A percentile compares a stretch with the other conserved stretches of the same genome.
Evolutionary conservation across 2,113 vertebrate genomes (phyloP).

Genomic region (Potamarius usumacintae): DNA sequence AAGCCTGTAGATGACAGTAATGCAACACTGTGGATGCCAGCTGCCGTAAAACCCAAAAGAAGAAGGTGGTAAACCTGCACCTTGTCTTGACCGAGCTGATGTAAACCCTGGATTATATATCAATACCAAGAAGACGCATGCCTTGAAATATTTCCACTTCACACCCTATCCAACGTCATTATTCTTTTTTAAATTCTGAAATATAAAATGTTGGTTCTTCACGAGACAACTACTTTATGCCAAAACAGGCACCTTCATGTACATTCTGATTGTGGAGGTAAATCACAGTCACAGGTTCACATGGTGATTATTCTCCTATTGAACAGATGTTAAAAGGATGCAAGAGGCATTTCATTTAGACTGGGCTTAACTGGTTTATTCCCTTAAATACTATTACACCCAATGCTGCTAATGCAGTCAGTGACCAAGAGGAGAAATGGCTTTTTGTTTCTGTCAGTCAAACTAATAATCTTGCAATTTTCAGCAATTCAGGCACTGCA

Average conservation of each 20-base stretch:
- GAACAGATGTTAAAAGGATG: background rate
- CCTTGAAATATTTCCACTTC: background rate
- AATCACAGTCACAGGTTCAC: background rate
- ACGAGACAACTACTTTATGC: background rate
- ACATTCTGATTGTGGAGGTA: background rate
- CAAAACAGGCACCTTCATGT: background rate
- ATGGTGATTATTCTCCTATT: background rate
- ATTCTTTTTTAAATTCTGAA: background rate
- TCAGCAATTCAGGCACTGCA: background rate
- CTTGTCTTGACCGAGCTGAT: background rate
- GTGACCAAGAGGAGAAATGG: background rate
- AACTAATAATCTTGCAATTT: conserved; percentile 8
- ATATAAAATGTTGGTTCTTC: background rate
- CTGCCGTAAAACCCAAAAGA: no score
- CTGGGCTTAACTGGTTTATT: background rate
- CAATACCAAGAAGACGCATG: background rate
- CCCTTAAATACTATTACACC: background rate
- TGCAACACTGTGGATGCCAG: no score
- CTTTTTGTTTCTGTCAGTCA: background rate
- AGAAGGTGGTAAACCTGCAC: no score
- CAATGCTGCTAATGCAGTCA: background rate
- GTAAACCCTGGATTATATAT: background rate
- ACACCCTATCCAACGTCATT: background rate
- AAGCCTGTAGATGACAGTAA: no score
- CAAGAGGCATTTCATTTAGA: background rate